Evolutionary conservation across 2,888 invertebrate genomes (phyloP).

Genomic region (Drosophila hamatofila): DNA sequence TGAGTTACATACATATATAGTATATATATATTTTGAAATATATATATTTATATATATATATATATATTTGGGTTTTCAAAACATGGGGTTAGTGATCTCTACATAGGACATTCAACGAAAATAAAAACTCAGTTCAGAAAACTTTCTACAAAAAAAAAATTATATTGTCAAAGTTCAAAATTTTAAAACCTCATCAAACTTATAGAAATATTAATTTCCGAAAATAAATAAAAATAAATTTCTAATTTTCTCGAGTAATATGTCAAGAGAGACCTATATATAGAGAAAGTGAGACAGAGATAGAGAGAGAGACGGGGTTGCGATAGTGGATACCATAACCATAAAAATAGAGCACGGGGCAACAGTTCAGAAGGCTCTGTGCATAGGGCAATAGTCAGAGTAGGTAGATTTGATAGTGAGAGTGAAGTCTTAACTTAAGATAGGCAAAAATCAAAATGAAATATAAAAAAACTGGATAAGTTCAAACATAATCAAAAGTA

Average conservation of each 20-base stretch:
- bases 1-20: conserved; percentile 34
- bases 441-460: conserved; percentile 15
- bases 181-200: conserved; percentile 16
- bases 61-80: not conserved
- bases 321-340: conserved; percentile 39
- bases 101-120: conserved; percentile 36
- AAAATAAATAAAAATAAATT: not conserved
- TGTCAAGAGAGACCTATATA: conserved; percentile 14
- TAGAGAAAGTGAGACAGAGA: too few relatives aligned
- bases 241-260: conserved; percentile 8
- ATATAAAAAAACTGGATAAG: not conserved
- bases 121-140: conserved; percentile 31
- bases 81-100: conserved; percentile 38
- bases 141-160: conserved; percentile 28
- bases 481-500: conserved; percentile 37
- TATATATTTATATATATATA: not conserved
- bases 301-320: conserved; percentile 1
- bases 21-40: not conserved
- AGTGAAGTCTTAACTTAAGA: conserved; percentile 45
- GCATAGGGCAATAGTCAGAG: conserved; percentile 31
- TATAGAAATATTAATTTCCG: conserved; percentile 1
- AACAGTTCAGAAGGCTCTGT: conserved; percentile 31
- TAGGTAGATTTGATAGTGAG: conserved; percentile 40
- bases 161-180: conserved; percentile 6
- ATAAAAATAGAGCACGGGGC: conserved; percentile 23